Evolutionary conservation across 2,888 invertebrate genomes (phyloP).

Genomic region (Orgyia antiqua): DNA sequence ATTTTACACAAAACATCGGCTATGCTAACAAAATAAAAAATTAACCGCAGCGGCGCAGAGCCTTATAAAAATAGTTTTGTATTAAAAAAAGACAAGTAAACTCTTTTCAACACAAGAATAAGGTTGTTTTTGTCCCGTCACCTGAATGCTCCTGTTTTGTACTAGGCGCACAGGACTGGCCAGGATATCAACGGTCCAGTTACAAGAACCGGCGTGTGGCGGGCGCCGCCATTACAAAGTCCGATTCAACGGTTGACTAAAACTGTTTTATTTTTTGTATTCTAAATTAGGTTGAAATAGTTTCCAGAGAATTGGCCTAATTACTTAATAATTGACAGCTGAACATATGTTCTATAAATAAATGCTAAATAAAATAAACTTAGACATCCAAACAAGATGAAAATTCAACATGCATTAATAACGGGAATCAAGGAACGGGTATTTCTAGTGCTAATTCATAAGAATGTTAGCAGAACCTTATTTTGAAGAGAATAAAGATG

Average conservation of each 20-base stretch:
- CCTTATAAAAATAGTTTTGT: too few species aligned
- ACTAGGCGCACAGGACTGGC: slow-evolving; percentile 18
- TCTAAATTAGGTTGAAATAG: neutral
- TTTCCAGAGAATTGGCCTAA: neutral
- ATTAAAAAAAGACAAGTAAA: too few species aligned
- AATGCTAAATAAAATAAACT: slow-evolving; percentile 11
- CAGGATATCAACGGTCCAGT: slow-evolving; percentile 13
- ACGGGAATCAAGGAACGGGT: slow-evolving; percentile 30
- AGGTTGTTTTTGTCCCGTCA: slow-evolving; percentile 14
- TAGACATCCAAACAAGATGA: slow-evolving; percentile 18
- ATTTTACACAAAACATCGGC: too few species aligned
- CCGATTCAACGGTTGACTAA: neutral
- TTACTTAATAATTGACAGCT: slow-evolving; percentile 1
- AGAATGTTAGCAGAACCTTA: slow-evolving; percentile 8
- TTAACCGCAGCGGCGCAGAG: too few species aligned
- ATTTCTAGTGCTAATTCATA: slow-evolving; percentile 24
- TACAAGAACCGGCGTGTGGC: slow-evolving; percentile 2
- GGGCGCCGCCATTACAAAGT: neutral
- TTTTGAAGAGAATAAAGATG: slow-evolving; percentile 13
- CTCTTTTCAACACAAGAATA: too few species aligned
- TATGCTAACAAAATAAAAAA: too few species aligned
- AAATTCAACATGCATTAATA: slow-evolving; percentile 22
- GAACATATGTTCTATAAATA: slow-evolving; percentile 1
- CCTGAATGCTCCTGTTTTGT: slow-evolving; percentile 27
- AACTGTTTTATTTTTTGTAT: slow-evolving; percentile 1